These are phyloP conservation scores for Zalophus californianus DNA, from an alignment of 2,797 vertebrate species.

Conservation along the genomic window DNA sequence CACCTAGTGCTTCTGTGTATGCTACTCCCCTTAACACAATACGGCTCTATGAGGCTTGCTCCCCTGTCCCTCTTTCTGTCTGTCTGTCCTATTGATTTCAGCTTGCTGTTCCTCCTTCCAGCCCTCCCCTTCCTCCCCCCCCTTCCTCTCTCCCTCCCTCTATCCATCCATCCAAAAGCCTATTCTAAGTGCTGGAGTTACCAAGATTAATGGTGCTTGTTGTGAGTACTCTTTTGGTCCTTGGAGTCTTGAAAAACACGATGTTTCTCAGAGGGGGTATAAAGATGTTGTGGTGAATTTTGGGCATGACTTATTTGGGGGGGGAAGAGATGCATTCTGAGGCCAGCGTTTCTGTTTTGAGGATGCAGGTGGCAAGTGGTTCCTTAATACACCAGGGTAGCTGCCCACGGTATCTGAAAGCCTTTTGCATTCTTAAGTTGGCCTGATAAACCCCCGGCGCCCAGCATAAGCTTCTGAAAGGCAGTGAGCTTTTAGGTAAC, in stretches of 20 bases:
- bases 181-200: neutral
- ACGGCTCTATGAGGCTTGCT: neutral
- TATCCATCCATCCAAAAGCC: neutral
- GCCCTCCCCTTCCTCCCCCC: neutral
- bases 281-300: neutral
- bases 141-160: neutral
- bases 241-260: neutral
- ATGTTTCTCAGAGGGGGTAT: neutral
- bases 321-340: neutral
- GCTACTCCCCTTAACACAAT: neutral
- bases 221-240: neutral
- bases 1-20: neutral
- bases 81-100: neutral
- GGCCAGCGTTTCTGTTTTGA: neutral
- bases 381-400: neutral
- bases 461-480: neutral
- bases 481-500: neutral
- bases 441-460: neutral
- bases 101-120: neutral
- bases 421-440: neutral
- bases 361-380: neutral
- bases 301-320: neutral
- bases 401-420: neutral
- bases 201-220: neutral
- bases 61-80: neutral